These are phyloP conservation scores for Nephrotoma flavescens DNA, from an alignment of 2,888 invertebrate genomes.

Conservation along the genomic window DNA sequence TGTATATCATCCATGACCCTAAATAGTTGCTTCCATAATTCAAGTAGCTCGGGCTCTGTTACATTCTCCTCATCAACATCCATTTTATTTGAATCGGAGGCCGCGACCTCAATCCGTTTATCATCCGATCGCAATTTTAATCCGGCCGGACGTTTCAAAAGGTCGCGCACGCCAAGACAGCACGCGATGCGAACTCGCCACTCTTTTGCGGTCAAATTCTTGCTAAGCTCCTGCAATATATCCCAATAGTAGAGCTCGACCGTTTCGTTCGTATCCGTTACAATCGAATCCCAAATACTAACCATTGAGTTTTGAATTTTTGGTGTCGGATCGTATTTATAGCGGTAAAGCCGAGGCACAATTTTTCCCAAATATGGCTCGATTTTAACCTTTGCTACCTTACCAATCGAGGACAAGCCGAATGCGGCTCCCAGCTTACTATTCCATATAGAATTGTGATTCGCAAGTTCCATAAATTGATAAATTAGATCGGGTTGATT, in stretches of 20 bases:
- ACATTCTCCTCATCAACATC: conserved; percentile 19
- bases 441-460: conserved; percentile 90
- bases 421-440: conserved; percentile 84
- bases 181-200: conserved; percentile 88
- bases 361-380: conserved; percentile 70
- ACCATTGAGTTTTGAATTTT: conserved; percentile 87
- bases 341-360: conserved; percentile 63
- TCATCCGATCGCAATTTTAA: conserved; percentile 23
- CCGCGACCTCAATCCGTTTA: background rate
- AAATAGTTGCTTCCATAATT: conserved; percentile 63
- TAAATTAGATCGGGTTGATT: conserved; percentile 92
- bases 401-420: conserved; percentile 76
- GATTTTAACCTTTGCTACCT: conserved; percentile 69
- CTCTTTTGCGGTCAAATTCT: conserved; percentile 67
- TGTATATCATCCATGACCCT: conserved; percentile 92
- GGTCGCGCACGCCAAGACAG: conserved; percentile 73
- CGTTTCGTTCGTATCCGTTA: conserved; percentile 69
- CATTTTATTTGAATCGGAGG: conserved; percentile 1
- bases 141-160: conserved; percentile 47
- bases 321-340: conserved; percentile 82
- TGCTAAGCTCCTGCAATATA: conserved; percentile 54
- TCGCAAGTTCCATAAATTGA: conserved; percentile 90
- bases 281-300: conserved; percentile 85
- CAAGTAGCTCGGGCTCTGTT: conserved; percentile 28
- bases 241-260: conserved; percentile 39